phyloP scores from a whole-genome alignment of 1,140 invertebrate species.

The Aphelenchoides besseyi region DNA sequence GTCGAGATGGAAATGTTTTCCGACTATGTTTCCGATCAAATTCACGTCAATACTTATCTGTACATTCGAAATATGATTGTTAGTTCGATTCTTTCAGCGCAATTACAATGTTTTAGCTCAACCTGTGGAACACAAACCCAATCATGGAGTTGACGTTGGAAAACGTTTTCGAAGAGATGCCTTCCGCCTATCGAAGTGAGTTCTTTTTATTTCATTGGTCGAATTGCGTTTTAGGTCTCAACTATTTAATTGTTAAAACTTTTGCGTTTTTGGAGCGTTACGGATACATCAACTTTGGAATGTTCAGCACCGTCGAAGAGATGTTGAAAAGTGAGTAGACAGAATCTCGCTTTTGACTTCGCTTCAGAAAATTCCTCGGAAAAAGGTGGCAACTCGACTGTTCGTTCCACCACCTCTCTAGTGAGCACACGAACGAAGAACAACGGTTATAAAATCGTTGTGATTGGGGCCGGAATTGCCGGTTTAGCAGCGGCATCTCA shows the following conservation, averaged over 20 bases:
- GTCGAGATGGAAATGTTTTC: conserved; percentile 62
- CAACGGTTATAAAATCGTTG: conserved; percentile 44
- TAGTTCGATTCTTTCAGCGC: conserved; percentile 4
- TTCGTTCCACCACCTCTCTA: background rate
- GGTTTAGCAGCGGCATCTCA: conserved; percentile 66
- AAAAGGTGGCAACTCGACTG: background rate
- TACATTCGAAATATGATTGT: conserved; percentile 64
- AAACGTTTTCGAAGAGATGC: conserved; percentile 45
- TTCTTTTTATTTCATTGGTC: conserved; percentile 21
- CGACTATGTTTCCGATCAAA: conserved; percentile 28
- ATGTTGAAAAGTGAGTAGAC: conserved; percentile 25
- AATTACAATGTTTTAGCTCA: conserved; percentile 69
- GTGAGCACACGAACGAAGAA: conserved; percentile 1
- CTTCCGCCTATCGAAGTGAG: conserved; percentile 74
- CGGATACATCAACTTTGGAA: conserved; percentile 96
- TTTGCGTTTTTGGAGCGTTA: conserved; percentile 90
- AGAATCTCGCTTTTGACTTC: background rate
- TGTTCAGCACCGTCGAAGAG: conserved; percentile 72
- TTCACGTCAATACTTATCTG: conserved; percentile 33
- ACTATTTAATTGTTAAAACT: conserved; percentile 75
- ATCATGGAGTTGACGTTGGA: conserved; percentile 77
- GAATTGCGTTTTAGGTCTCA: conserved; percentile 69
- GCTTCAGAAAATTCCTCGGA: background rate
- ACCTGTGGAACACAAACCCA: conserved; percentile 93
- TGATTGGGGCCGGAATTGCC: conserved; percentile 66